These are phyloP conservation scores for Thalassarche chlororhynchos DNA, from an alignment of 2,113 vertebrate species.

Conservation along the genomic window DNA sequence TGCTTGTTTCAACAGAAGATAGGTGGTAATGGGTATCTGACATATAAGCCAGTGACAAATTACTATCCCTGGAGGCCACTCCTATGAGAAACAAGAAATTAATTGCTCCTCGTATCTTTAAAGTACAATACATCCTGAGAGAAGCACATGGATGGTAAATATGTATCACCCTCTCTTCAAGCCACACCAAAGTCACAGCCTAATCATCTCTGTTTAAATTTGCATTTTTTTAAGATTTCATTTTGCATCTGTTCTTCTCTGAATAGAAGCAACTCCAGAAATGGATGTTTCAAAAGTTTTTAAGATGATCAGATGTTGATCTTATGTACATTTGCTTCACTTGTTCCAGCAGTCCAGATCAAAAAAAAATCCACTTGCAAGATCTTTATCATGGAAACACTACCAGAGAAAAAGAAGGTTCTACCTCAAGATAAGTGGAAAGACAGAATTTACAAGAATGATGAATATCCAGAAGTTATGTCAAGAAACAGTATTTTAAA, in stretches of 20 bases:
- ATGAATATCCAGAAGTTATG: neutral
- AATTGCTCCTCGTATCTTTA: neutral
- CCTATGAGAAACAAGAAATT: neutral
- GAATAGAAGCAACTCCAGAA: neutral
- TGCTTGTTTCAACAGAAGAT: neutral
- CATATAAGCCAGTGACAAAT: neutral
- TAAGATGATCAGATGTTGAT: neutral
- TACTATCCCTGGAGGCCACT: neutral
- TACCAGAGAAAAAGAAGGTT: neutral
- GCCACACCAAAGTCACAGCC: neutral
- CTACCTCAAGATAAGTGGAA: neutral
- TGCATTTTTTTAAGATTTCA: neutral
- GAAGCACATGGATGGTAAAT: neutral
- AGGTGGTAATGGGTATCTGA: neutral
- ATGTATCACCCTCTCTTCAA: neutral
- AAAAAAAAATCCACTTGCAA: neutral
- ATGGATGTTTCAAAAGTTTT: neutral
- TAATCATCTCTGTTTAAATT: neutral
- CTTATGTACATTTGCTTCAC: neutral
- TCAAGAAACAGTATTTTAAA: neutral
- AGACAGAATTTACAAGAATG: neutral
- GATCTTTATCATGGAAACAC: neutral
- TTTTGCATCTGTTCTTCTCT: neutral
- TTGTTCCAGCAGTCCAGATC: neutral
- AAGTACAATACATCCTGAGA: neutral